Conservation (phyloP, 1,140 invertebrate genomes). For the Magallana gigas region DNA sequence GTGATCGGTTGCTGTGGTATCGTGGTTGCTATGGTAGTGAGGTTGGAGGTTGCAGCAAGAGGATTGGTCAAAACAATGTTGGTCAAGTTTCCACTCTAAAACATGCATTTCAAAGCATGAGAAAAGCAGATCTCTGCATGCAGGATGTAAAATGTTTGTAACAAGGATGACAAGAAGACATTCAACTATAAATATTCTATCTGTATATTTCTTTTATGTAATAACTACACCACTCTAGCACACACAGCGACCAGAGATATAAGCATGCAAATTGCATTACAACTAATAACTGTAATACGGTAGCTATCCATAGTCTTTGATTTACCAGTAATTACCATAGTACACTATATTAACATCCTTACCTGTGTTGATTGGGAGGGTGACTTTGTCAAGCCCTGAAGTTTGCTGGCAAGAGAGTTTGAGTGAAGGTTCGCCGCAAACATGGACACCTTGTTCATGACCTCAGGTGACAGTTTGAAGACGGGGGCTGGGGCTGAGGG, state of each 20-base stretch:
- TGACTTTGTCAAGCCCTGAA: conserved; percentile 33
- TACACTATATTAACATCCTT: background rate
- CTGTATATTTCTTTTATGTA: too few species aligned
- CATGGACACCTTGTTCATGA: conserved; percentile 55
- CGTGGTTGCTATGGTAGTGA: conserved; percentile 11
- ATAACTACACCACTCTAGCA: too few species aligned
- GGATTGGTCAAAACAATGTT: conserved; percentile 17
- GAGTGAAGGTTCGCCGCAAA: conserved; percentile 56
- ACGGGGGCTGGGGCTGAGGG: background rate
- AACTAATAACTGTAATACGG: too few species aligned
- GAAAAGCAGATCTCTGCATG: too few species aligned
- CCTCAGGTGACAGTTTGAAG: conserved; percentile 40
- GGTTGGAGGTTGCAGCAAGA: background rate
- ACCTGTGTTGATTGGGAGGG: conserved; percentile 39
- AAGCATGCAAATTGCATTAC: too few species aligned
- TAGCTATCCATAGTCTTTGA: too few species aligned
- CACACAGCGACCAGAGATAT: too few species aligned
- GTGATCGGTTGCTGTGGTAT: background rate
- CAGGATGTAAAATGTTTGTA: too few species aligned
- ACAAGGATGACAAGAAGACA: too few species aligned
- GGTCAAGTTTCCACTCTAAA: background rate
- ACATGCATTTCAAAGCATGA: background rate
- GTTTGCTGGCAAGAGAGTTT: conserved; percentile 37
- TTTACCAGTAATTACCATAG: too few species aligned
- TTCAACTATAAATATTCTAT: too few species aligned